These are phyloP conservation scores for Pemphigus obesinymphae DNA, from an alignment of 1,140 invertebrate genomes.

Conservation along the genomic window DNA sequence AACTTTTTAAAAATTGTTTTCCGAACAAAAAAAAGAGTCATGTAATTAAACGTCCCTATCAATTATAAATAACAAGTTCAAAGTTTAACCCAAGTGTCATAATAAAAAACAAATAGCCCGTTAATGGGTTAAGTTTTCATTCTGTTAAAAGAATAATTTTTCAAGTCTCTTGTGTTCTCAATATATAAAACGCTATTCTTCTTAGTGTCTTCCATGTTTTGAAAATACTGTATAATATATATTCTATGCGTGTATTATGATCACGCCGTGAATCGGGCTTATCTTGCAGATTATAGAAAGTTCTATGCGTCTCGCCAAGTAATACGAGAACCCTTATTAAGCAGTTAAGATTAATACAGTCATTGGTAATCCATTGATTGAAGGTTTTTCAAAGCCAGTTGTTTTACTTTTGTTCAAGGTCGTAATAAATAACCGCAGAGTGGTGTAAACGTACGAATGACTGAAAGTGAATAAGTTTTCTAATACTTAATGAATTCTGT, in stretches of 20 bases:
- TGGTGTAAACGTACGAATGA: neutral
- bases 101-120: neutral
- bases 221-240: too few species aligned
- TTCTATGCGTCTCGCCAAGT: too few species aligned
- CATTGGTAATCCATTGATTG: neutral
- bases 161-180: neutral
- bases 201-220: too few species aligned
- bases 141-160: neutral
- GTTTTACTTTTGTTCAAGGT: neutral
- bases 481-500: neutral
- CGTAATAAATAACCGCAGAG: neutral
- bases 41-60: neutral
- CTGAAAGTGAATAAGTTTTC: neutral
- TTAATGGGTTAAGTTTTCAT: neutral
- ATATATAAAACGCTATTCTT: neutral
- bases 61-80: neutral
- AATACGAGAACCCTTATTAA: too few species aligned
- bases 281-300: too few species aligned
- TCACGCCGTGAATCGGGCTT: too few species aligned
- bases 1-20: neutral
- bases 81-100: neutral
- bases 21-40: neutral
- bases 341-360: neutral
- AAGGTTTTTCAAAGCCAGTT: neutral
- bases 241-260: too few species aligned